Conservation (phyloP, 2,113 vertebrate genomes). For the Myiagra hebetior region DNA sequence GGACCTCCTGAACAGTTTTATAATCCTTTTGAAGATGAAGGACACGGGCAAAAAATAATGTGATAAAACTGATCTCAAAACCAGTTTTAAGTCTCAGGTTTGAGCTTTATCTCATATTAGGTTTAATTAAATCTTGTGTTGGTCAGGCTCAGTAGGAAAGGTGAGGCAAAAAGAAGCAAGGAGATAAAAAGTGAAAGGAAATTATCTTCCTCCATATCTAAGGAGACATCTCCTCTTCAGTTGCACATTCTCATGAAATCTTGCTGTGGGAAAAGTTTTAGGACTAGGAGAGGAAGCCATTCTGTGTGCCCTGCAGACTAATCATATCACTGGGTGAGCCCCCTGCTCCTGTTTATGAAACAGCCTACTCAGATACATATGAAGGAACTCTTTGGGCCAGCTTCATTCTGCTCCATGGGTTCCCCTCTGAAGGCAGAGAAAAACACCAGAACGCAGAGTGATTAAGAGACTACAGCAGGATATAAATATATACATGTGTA, state of each 20-base stretch:
- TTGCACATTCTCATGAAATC: neutral
- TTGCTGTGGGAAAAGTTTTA: neutral
- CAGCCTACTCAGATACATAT: neutral
- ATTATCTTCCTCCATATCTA: neutral
- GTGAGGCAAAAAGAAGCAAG: neutral
- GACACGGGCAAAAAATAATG: neutral
- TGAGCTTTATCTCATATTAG: neutral
- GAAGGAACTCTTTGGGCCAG: neutral
- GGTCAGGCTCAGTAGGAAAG: neutral
- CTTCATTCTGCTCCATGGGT: neutral
- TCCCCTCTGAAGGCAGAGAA: neutral
- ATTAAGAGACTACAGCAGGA: neutral
- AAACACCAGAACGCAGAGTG: neutral
- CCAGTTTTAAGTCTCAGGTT: neutral
- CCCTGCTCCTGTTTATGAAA: neutral
- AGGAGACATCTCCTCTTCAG: neutral
- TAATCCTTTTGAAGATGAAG: neutral
- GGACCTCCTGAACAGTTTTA: neutral
- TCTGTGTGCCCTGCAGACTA: neutral
- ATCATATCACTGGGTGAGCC: neutral
- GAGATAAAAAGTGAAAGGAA: neutral
- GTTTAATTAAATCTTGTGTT: neutral
- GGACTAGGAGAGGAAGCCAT: neutral
- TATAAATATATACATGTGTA: neutral
- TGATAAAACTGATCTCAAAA: neutral